Conservation (phyloP, 2,113 vertebrate species). For the Anarhynchus alexandrinus region DNA sequence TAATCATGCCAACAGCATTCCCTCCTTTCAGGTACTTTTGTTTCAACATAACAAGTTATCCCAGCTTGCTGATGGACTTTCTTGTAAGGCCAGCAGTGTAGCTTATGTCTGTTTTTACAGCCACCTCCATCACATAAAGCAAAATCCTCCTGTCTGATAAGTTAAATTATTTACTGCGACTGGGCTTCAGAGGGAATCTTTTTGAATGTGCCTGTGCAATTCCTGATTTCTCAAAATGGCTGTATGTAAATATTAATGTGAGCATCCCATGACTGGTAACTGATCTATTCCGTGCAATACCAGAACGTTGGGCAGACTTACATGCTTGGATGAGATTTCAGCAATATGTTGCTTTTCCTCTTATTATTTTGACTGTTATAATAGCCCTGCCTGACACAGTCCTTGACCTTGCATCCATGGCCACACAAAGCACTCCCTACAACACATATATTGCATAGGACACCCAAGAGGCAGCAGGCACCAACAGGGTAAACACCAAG, state of each 20-base stretch:
- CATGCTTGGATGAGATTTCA: slow-evolving; percentile 43
- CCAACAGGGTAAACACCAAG: slow-evolving; percentile 74
- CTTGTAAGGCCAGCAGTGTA: slow-evolving; percentile 55
- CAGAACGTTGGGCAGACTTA: slow-evolving; percentile 51
- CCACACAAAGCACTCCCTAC: slow-evolving; percentile 58
- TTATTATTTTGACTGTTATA: slow-evolving; percentile 57
- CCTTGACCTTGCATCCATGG: slow-evolving; percentile 58
- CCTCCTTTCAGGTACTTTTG: too few species aligned
- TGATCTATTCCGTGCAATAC: slow-evolving; percentile 61
- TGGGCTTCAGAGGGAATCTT: slow-evolving; percentile 72
- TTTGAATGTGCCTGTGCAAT: slow-evolving; percentile 78
- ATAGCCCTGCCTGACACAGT: slow-evolving; percentile 71
- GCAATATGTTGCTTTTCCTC: slow-evolving; percentile 56
- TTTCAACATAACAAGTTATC: slow-evolving; percentile 30
- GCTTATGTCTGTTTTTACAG: slow-evolving; percentile 67
- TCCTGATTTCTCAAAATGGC: slow-evolving; percentile 73
- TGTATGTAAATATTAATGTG: slow-evolving; percentile 45
- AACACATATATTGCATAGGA: slow-evolving; percentile 79
- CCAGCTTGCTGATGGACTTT: slow-evolving; percentile 58
- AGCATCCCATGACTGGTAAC: slow-evolving; percentile 68
- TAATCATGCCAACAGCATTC: too few species aligned
- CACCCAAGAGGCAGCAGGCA: slow-evolving; percentile 73
- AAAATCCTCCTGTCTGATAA: slow-evolving; percentile 37
- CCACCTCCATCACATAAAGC: slow-evolving; percentile 68
- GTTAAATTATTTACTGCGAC: slow-evolving; percentile 22